These are phyloP conservation scores for Parauchenoglanis punctatus DNA, from an alignment of 2,797 vertebrate species.

Conservation along the genomic window DNA sequence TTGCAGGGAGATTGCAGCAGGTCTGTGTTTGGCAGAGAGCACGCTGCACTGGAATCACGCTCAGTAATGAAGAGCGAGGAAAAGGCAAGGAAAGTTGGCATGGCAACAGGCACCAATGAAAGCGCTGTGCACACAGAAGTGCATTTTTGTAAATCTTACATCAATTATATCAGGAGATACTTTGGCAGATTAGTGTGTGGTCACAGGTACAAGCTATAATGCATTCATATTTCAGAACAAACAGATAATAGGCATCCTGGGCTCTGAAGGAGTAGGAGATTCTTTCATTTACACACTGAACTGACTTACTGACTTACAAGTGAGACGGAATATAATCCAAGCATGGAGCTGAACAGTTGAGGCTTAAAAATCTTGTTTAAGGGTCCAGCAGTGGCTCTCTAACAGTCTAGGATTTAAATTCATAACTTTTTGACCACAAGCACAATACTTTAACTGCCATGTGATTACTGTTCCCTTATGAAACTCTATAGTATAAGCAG, in stretches of 20 bases:
- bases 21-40: conserved; percentile 57
- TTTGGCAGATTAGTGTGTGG: conserved; percentile 29
- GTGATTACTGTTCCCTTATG: background rate
- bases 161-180: conserved; percentile 40
- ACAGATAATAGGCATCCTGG: background rate
- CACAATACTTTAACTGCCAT: background rate
- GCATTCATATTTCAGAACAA: conserved; percentile 16
- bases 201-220: conserved; percentile 7
- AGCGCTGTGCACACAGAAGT: conserved; percentile 71
- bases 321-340: background rate
- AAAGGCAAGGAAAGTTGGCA: conserved; percentile 66
- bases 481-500: background rate
- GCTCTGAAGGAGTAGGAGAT: background rate
- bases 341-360: background rate
- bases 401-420: background rate
- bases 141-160: conserved; percentile 50
- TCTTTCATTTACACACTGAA: conserved; percentile 13
- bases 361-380: background rate
- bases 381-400: background rate
- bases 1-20: conserved; percentile 39
- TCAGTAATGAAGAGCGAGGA: conserved; percentile 60
- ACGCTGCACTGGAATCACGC: conserved; percentile 67
- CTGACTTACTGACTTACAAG: background rate
- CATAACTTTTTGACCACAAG: background rate
- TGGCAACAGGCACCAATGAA: conserved; percentile 74